Evolutionary conservation across 2,888 invertebrate species (phyloP).

Genomic region (Suillia variegata): DNA sequence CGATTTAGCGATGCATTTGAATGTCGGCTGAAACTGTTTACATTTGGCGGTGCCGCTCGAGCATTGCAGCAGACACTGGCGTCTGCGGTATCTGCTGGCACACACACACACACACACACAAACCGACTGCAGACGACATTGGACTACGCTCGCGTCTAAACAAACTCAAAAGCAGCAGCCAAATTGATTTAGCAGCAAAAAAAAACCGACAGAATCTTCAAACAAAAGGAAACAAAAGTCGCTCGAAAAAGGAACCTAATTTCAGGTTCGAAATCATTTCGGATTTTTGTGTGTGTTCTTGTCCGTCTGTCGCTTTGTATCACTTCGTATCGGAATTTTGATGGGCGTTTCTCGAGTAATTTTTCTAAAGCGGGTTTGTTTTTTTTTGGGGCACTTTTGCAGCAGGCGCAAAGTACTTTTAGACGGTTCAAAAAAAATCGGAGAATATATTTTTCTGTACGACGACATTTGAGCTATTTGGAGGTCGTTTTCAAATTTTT

Average conservation of each 20-base stretch:
- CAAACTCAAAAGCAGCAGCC: not conserved
- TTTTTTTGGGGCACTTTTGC: too few species aligned
- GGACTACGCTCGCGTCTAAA: not conserved
- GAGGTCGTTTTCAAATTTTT: too few species aligned
- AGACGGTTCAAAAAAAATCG: too few species aligned
- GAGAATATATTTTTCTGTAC: too few species aligned
- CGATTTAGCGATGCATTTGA: slow-evolving; percentile 40
- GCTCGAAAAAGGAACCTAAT: not conserved
- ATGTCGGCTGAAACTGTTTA: not conserved
- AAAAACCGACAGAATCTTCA: too few species aligned
- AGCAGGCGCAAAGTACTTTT: too few species aligned
- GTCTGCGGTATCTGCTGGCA: slow-evolving; percentile 10
- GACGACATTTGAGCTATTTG: too few species aligned
- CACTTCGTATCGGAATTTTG: not conserved
- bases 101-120: slow-evolving; percentile 17
- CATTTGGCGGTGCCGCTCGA: not conserved
- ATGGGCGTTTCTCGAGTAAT: not conserved
- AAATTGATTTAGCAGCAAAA: not conserved
- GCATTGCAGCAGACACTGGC: not conserved
- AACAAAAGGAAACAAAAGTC: not conserved
- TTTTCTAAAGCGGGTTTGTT: too few species aligned
- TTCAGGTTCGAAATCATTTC: not conserved
- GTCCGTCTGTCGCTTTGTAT: too few species aligned
- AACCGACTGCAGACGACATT: too few species aligned
- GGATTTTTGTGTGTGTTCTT: not conserved